Percentiles rank a stretch among this genome's conserved stretches.
Conservation (phyloP, 2,888 invertebrate species). For the Himalopsyche japonica region DNA sequence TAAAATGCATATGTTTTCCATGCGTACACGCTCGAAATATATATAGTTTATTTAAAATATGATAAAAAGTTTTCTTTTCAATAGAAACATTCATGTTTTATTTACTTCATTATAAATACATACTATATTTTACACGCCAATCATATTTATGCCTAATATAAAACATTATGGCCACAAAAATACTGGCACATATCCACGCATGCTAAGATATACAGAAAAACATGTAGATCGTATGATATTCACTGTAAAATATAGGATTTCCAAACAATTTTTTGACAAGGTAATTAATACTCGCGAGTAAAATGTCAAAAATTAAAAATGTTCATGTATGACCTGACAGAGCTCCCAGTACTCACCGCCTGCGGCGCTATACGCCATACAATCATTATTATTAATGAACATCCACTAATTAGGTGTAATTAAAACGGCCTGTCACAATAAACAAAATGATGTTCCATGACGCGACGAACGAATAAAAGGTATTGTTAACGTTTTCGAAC, state of each 20-base stretch:
- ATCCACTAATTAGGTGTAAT: conserved; percentile 3
- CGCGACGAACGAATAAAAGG: not conserved
- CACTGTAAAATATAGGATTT: not conserved
- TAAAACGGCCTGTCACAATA: conserved; percentile 4
- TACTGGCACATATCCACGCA: not conserved
- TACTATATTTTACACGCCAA: too few species aligned
- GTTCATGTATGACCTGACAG: not conserved
- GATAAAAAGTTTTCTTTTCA: too few species aligned
- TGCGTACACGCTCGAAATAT: too few species aligned
- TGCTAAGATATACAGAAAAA: not conserved
- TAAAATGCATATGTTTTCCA: too few species aligned
- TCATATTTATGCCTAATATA: too few species aligned
- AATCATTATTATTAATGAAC: conserved; percentile 7
- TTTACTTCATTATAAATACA: too few species aligned
- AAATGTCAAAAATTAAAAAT: not conserved
- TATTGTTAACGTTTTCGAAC: not conserved
- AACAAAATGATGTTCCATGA: not conserved
- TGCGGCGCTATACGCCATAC: not conserved
- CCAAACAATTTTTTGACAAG: not conserved
- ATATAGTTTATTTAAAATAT: too few species aligned
- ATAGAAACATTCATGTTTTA: too few species aligned
- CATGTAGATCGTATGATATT: not conserved
- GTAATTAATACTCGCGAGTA: not conserved
- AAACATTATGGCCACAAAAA: not conserved
- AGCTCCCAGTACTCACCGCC: not conserved